Evolutionary conservation across 2,888 invertebrate genomes (phyloP), one percentile per base, ranked within the genome.

Genomic region (Hedya salicella): DNA sequence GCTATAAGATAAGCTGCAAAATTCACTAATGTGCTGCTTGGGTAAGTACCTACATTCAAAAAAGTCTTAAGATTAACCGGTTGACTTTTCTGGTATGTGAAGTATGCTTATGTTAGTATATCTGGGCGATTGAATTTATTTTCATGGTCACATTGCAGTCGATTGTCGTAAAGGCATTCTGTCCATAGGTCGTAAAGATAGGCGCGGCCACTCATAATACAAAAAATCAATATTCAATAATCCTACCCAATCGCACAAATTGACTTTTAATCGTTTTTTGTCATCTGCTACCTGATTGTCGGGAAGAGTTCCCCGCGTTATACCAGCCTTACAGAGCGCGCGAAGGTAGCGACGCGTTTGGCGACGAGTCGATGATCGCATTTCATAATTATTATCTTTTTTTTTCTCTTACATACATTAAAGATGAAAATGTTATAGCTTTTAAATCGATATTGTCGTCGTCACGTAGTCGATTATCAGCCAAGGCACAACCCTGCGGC

Each of bases 291-390:
- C 8, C 46, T n/a, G 30, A 46, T 32, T 46, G 57, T 1, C 44
- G 44, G n/a, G 32, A 57, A 60, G 39, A 49, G 16, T 82, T 75
- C 70, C 69, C 72, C 48, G 68, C 46, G 52, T 48, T 57, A 59
- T 48, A 56, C 48, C 69, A 62, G 54, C 56, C 67, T 69, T 59
- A 52, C 17, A 30, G 71, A 74, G 71, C 69, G 67, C 68, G 68
- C 76, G 86, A 89, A 89, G 89, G 89, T 76, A 85, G 82, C 71
- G 68, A 69, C 73, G 78, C 76, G 80, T 79, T 78, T 76, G 77
- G 65, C 46, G 52, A 71, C 73, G 74, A 75, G 83, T 83, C 83
- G 82, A 77, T 83, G 82, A 81, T 69, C 77, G 75, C 76, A 78
- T 78, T 73, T 69, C 57, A 57, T 71, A 69, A 74, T 74, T 68